These are phyloP conservation scores for Beroe ovata DNA, from an alignment of 37 sponge, comb jelly and placozoan species.

Conservation along the genomic window DNA sequence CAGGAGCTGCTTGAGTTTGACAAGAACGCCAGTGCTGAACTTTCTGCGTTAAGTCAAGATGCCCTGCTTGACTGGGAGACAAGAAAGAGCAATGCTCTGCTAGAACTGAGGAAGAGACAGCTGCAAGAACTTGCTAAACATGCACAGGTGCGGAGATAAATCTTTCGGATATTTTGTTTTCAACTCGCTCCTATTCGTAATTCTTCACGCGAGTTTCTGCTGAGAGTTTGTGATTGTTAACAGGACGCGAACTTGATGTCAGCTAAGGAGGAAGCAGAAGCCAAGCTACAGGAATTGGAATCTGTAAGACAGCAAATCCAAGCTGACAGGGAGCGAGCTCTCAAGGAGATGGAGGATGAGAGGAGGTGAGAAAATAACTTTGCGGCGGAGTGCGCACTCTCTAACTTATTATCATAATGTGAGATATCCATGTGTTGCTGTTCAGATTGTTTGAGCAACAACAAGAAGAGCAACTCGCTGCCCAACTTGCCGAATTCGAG, in stretches of 20 bases:
- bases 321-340: neutral
- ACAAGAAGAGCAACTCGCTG: neutral
- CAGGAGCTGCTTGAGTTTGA: constrained; percentile 34
- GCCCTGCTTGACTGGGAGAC: constrained; percentile 8
- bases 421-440: neutral
- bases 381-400: neutral
- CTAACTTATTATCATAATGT: neutral
- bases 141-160: constrained; percentile 34
- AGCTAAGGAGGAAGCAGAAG: constrained; percentile 28
- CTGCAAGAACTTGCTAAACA: constrained; percentile 31
- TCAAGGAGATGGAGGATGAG: neutral
- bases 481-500: neutral
- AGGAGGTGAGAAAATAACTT: neutral
- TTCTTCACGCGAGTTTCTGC: too few relatives aligned
- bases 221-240: too few relatives aligned
- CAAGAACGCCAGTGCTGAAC: neutral
- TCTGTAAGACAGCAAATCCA: neutral
- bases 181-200: too few relatives aligned
- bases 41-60: neutral
- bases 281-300: neutral
- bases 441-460: constrained; percentile 1
- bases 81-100: constrained; percentile 1
- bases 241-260: neutral
- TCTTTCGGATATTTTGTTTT: too few relatives aligned
- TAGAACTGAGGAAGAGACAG: constrained; percentile 18